phyloP scores from a whole-genome alignment of 2,797 vertebrate species.

The Vespertilio murinus region DNA sequence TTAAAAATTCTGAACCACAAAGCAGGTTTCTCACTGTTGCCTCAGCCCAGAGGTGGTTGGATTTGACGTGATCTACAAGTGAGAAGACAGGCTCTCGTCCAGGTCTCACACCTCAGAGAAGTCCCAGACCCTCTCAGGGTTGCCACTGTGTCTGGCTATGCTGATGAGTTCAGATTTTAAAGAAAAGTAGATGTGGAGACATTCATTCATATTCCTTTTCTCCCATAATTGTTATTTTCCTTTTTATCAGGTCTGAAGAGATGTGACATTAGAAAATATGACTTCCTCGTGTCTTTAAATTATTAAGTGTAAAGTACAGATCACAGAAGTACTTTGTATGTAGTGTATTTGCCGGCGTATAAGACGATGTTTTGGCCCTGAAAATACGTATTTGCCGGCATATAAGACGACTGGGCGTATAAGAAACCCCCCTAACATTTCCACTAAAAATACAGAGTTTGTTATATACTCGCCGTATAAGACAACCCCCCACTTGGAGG shows the following conservation, averaged over 20 bases:
- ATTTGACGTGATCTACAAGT: neutral
- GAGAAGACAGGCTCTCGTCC: neutral
- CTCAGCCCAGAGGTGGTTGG: neutral
- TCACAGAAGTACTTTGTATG: neutral
- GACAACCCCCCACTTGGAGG: no score
- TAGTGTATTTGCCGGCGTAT: no score
- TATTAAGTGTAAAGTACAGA: neutral
- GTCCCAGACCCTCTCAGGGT: neutral
- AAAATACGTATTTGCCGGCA: no score
- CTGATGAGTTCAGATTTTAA: neutral
- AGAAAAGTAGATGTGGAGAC: neutral
- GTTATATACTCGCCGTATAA: no score
- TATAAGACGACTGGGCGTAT: no score
- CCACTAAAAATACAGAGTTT: no score
- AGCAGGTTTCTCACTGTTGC: neutral
- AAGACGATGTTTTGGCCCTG: no score
- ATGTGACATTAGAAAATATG: neutral
- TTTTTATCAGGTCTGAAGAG: neutral
- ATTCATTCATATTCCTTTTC: neutral
- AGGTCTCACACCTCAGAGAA: neutral
- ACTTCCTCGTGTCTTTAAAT: neutral
- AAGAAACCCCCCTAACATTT: no score
- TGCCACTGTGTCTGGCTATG: neutral
- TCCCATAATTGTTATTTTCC: neutral
- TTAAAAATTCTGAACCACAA: neutral